Base-by-base conservation (phyloP, 2,113 vertebrate genomes). In the Oreocharis arfaki region DNA sequence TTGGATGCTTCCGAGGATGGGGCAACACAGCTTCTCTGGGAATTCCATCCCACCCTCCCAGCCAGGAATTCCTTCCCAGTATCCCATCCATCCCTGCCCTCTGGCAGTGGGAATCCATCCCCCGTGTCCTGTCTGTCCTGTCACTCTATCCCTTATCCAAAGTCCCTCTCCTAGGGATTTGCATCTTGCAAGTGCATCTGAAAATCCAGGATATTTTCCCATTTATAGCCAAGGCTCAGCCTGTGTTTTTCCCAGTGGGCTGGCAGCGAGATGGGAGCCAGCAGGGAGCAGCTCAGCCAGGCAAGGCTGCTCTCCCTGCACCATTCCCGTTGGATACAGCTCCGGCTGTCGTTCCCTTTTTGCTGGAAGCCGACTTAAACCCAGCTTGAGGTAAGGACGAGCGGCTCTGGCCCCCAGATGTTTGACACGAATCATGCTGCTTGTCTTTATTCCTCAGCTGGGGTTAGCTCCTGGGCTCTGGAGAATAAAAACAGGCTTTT, bases 401-500 rank as follows among this genome's bases (percentile, higher is more conserved):
- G 16, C 24, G 85, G 53, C 89, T 92, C 83, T 91, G 76, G 85
- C 80, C 93, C 44, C 3, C 91, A 97, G 94, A 95, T 88, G 85
- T 69, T 89, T 53, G 6, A 11, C 70, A 61, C 81, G 93, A 93
- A 96, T 95, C 82, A 8, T 1, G 17, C 95, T 93, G 61, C 80
- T 95, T 75, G 61, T 92, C 93, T 90, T 73, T 41, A 18, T 75
- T 53, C 77, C 94, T 94, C 93, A 76, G 94, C 96, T 92, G 89
- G 87, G 87, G 41, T 92, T 59, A 60, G 95, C 81, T 77, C 50
- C 78, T 79, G 93, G 79, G 5, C 80, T 86, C 5, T 68, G 87
- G 93, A 69, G 75, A 91, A 68, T 46, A 59, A 92, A 87, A 84
- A 75, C 19, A 52, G 75, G 22, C 49, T 95, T 70, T 93, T 89